Evolutionary conservation across 2,797 vertebrate genomes (phyloP).

Genomic region (Amblyopsis hoosieri): DNA sequence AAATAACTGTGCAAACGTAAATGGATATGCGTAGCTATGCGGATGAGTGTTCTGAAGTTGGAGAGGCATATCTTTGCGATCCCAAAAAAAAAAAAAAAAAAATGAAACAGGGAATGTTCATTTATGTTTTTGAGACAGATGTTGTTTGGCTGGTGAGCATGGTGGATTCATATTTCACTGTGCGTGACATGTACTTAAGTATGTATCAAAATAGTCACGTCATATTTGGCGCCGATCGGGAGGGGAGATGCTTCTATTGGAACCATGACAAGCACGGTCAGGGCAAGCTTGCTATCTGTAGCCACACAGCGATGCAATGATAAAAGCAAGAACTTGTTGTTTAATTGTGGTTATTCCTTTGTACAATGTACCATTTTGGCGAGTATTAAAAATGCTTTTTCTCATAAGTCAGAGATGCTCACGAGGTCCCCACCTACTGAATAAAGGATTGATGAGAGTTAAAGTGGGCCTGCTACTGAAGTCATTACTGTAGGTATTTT

Average conservation of each 20-base stretch:
- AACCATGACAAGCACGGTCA: constrained; percentile 61
- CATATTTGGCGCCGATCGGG: constrained; percentile 58
- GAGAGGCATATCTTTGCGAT: constrained; percentile 47
- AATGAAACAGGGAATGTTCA: constrained; percentile 54
- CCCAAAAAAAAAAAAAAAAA: constrained; percentile 24
- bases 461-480: too few relatives aligned
- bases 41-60: constrained; percentile 61
- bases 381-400: neutral
- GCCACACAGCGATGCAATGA: constrained; percentile 44
- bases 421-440: neutral
- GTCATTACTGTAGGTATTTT: neutral
- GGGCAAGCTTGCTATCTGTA: constrained; percentile 47
- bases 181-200: constrained; percentile 76
- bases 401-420: neutral
- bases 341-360: neutral
- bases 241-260: constrained; percentile 58
- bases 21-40: constrained; percentile 22
- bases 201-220: constrained; percentile 73
- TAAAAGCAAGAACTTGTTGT: constrained; percentile 55
- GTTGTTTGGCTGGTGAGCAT: constrained; percentile 67
- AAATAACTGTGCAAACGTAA: constrained; percentile 72
- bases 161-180: constrained; percentile 74
- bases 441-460: neutral
- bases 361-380: neutral
- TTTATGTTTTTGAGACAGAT: constrained; percentile 69